phyloP scores from a whole-genome alignment of 2,888 invertebrate species.

The Lottia scabra region DNA sequence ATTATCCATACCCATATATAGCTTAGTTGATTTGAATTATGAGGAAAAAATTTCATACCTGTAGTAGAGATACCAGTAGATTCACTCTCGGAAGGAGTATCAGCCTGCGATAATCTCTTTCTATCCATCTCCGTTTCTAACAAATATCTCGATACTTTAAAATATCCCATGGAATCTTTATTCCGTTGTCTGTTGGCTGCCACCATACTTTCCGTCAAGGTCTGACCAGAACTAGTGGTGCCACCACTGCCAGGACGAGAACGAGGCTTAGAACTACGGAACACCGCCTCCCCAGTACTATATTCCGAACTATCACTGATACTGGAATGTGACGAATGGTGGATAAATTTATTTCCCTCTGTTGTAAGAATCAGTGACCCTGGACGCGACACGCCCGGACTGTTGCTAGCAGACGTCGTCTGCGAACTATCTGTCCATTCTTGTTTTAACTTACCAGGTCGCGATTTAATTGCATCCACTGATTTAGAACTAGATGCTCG shows the following conservation, averaged over 20 bases:
- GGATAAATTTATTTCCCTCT: background rate
- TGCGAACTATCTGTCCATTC: background rate
- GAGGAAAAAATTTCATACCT: too few species aligned
- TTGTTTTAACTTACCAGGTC: background rate
- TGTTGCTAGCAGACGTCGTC: background rate
- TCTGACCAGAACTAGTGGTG: constrained; percentile 33
- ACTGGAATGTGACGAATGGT: constrained; percentile 34
- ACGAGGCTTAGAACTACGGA: constrained; percentile 14
- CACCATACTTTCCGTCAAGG: constrained; percentile 32
- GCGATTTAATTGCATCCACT: background rate
- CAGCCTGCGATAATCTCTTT: background rate
- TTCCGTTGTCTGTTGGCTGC: background rate
- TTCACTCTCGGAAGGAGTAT: too few species aligned
- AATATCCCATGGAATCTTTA: background rate
- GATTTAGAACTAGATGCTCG: background rate
- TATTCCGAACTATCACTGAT: constrained; percentile 45
- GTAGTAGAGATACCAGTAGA: too few species aligned
- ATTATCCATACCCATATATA: too few species aligned
- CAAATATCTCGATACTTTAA: background rate
- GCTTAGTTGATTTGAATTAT: too few species aligned
- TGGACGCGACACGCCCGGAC: constrained; percentile 7
- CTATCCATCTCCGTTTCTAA: background rate
- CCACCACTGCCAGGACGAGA: constrained; percentile 28
- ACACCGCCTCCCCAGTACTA: constrained; percentile 43
- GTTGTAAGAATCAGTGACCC: constrained; percentile 10